Evolutionary conservation across 1,140 invertebrate species (phyloP).

Genomic region (Hormaphis cornu): DNA sequence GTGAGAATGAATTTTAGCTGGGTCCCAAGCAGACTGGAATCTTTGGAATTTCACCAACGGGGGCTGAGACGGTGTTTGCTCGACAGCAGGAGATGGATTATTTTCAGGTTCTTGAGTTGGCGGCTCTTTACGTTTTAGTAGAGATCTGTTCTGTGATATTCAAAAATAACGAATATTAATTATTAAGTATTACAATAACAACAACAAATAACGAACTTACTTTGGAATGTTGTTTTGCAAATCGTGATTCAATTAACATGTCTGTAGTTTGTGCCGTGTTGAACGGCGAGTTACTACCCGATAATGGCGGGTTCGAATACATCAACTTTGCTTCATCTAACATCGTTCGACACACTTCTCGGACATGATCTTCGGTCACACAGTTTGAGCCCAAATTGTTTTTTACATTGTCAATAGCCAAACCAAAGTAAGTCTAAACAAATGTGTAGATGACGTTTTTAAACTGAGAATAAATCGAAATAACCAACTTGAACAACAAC

Average conservation of each 20-base stretch:
- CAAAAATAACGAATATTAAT: background rate
- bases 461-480: background rate
- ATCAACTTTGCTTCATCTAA: slow-evolving; percentile 66
- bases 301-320: slow-evolving; percentile 47
- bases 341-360: slow-evolving; percentile 62
- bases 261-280: slow-evolving; percentile 26
- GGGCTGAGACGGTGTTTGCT: slow-evolving; percentile 43
- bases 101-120: slow-evolving; percentile 39
- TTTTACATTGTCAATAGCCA: slow-evolving; percentile 67
- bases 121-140: slow-evolving; percentile 53
- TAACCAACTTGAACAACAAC: background rate
- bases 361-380: slow-evolving; percentile 64
- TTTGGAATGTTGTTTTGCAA: slow-evolving; percentile 31
- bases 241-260: slow-evolving; percentile 32
- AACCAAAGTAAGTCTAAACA: slow-evolving; percentile 63
- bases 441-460: background rate
- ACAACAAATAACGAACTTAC: background rate
- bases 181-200: background rate
- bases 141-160: slow-evolving; percentile 46
- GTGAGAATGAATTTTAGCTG: slow-evolving; percentile 55
- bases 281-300: slow-evolving; percentile 43
- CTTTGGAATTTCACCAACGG: slow-evolving; percentile 30
- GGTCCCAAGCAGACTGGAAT: slow-evolving; percentile 57
- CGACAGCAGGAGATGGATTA: slow-evolving; percentile 46
- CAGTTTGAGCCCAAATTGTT: slow-evolving; percentile 60